Evolutionary conservation across 1,140 invertebrate genomes (phyloP).

Genomic region (Protaetia brevitarsis): DNA sequence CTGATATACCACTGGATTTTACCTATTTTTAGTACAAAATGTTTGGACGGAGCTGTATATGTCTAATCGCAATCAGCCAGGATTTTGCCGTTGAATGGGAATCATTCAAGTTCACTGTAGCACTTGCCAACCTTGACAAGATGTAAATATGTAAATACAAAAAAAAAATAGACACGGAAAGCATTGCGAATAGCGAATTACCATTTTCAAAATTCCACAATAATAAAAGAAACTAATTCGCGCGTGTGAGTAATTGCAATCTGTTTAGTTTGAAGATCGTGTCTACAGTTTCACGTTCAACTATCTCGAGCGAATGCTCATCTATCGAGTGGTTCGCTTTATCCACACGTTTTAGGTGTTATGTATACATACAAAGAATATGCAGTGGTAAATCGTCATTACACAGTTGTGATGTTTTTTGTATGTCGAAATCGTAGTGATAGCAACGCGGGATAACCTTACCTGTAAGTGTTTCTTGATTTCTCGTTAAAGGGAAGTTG

Average conservation of each 20-base stretch:
- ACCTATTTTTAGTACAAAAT: no score
- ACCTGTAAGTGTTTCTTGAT: conserved; percentile 18
- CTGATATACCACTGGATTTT: no score
- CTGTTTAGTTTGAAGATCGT: neutral
- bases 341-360: neutral
- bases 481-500: conserved; percentile 3
- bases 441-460: neutral
- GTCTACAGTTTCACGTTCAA: neutral
- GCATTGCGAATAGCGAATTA: no score
- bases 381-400: neutral
- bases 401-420: neutral
- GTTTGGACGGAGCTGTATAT: no score
- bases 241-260: neutral
- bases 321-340: neutral
- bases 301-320: neutral
- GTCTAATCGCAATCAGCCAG: no score
- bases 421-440: neutral
- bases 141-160: no score
- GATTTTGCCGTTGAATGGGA: no score
- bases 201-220: no score
- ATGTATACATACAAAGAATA: neutral
- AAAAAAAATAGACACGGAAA: no score
- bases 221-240: neutral
- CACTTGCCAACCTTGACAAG: no score
- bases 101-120: no score